A percentile compares a stretch with the other conserved stretches of the same genome.
Conservation (phyloP, 2,888 invertebrate genomes). For the Lycocerus yunnanus region DNA sequence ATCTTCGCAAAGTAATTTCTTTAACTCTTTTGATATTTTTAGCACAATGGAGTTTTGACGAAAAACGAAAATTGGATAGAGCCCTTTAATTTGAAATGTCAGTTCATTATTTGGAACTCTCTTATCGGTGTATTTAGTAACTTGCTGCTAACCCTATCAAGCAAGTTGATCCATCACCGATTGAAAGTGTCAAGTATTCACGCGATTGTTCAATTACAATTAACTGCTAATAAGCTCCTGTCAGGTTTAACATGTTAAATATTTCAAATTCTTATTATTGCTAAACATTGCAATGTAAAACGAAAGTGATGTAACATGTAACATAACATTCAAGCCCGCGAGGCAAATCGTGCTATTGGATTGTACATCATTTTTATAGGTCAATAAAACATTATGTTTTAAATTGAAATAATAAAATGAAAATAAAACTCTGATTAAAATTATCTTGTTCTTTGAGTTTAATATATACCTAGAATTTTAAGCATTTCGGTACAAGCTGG, state of each 20-base stretch:
- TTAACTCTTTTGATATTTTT: not conserved
- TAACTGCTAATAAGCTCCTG: not conserved
- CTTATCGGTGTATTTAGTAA: too few relatives aligned
- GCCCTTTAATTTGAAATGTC: not conserved
- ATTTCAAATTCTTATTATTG: not conserved
- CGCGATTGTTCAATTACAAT: not conserved
- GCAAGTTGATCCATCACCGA: not conserved
- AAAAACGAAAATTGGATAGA: not conserved
- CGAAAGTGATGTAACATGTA: too few relatives aligned
- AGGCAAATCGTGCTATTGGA: not conserved
- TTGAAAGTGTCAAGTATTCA: not conserved
- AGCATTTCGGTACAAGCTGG: too few relatives aligned
- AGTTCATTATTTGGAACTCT: too few relatives aligned
- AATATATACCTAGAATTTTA: not conserved
- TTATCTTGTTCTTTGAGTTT: not conserved
- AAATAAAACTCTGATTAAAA: too few relatives aligned
- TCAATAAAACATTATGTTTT: too few relatives aligned
- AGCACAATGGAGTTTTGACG: not conserved
- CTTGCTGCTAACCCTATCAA: not conserved
- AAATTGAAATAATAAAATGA: too few relatives aligned
- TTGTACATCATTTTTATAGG: too few relatives aligned
- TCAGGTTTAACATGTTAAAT: not conserved
- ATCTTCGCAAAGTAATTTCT: not conserved
- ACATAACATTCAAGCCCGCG: not conserved
- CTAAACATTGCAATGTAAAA: too few relatives aligned